Evolutionary conservation across 2,113 vertebrate species (phyloP).

Genomic region (Ifrita kowaldi): DNA sequence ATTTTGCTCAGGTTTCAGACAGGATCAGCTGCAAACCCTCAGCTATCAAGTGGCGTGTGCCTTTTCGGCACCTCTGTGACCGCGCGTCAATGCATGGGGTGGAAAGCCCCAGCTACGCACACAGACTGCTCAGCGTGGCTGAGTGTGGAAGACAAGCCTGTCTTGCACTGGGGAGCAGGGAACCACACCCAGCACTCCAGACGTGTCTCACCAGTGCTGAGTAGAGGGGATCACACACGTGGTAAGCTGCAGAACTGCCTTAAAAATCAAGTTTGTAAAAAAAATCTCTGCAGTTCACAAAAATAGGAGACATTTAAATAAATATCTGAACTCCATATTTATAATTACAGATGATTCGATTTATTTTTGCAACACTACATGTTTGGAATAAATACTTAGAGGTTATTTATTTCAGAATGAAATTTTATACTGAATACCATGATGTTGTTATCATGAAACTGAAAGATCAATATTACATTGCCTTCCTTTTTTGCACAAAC

Average conservation of each 20-base stretch:
- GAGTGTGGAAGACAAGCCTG: neutral
- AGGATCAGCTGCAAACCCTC: neutral
- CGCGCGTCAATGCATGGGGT: too few relatives aligned
- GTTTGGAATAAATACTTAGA: neutral
- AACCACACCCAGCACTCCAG: neutral
- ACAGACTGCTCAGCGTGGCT: too few relatives aligned
- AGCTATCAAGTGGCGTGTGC: neutral
- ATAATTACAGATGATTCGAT: neutral
- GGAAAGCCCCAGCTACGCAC: neutral
- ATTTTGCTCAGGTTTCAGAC: neutral
- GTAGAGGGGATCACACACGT: neutral
- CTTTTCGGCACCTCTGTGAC: neutral
- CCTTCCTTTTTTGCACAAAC: neutral
- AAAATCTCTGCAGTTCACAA: neutral
- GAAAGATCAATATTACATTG: neutral
- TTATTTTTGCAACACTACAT: neutral
- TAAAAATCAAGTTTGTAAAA: neutral
- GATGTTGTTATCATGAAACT: neutral
- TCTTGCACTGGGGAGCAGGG: neutral
- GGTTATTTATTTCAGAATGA: neutral
- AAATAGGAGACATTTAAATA: neutral
- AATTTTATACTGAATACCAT: neutral
- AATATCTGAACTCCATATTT: neutral
- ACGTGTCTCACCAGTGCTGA: neutral
- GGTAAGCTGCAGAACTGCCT: neutral